Conservation (phyloP, 2,888 invertebrate genomes). For the Rotaria socialis region DNA sequence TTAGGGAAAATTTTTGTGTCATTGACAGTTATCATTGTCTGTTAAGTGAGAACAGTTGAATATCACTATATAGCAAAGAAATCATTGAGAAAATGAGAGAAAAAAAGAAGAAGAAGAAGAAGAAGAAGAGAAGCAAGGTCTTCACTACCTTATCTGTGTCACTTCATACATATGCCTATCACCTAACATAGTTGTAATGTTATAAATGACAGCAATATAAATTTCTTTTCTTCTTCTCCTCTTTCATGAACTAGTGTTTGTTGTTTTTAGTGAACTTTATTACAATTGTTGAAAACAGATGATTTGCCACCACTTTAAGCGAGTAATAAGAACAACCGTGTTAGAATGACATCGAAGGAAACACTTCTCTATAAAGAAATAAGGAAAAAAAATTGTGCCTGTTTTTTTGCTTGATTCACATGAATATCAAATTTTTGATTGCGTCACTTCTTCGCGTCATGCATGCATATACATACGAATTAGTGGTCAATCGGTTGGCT, state of each 20-base stretch:
- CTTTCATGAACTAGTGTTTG: background rate
- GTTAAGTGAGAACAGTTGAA: background rate
- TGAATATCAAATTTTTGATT: background rate
- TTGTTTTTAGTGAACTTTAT: no score
- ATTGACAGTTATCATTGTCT: background rate
- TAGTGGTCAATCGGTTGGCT: background rate
- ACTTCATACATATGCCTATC: background rate
- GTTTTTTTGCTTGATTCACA: background rate
- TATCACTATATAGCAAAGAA: background rate
- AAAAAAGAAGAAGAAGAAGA: background rate
- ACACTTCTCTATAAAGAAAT: background rate
- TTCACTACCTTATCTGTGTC: background rate
- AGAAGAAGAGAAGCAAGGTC: background rate
- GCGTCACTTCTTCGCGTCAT: background rate
- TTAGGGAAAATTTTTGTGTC: background rate
- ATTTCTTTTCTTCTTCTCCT: background rate
- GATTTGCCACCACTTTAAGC: no score
- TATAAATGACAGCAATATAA: background rate
- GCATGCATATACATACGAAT: background rate
- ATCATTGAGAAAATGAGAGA: constrained; percentile 1
- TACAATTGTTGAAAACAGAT: no score
- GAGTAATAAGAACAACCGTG: background rate
- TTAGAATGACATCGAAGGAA: background rate
- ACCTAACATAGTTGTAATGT: background rate
- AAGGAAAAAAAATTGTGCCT: background rate